phyloP scores from a whole-genome alignment of 2,113 vertebrate species.

The Nipponia nippon region DNA sequence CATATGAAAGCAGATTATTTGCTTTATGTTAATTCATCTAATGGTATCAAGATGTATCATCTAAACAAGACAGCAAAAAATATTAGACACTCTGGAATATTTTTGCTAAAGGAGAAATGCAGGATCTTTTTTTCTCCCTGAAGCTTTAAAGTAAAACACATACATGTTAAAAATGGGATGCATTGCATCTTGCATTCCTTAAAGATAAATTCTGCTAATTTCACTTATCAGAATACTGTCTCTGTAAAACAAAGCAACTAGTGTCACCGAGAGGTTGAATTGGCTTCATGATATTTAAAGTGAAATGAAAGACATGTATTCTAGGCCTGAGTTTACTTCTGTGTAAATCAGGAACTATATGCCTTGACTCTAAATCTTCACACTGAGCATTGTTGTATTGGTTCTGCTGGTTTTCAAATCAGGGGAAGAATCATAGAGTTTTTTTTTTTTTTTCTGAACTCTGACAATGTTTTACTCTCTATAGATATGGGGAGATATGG shows the following conservation, averaged over 20 bases:
- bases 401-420: background rate
- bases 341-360: background rate
- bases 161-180: background rate
- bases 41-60: background rate
- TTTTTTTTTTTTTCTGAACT: background rate
- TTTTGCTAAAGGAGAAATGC: background rate
- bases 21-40: conserved; percentile 12
- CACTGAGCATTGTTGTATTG: background rate
- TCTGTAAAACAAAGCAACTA: background rate
- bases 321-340: background rate
- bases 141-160: background rate
- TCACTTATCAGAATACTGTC: background rate
- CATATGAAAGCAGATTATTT: background rate
- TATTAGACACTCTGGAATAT: background rate
- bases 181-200: background rate
- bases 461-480: background rate
- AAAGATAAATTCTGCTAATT: background rate
- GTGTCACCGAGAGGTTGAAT: background rate
- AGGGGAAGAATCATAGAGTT: background rate
- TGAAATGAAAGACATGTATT: background rate
- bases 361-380: background rate
- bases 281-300: background rate
- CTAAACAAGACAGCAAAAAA: background rate
- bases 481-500: background rate
- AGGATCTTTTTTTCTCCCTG: background rate